These are phyloP conservation scores for Girardia tigrina DNA, from an alignment of 2,888 invertebrate species.

Conservation along the genomic window DNA sequence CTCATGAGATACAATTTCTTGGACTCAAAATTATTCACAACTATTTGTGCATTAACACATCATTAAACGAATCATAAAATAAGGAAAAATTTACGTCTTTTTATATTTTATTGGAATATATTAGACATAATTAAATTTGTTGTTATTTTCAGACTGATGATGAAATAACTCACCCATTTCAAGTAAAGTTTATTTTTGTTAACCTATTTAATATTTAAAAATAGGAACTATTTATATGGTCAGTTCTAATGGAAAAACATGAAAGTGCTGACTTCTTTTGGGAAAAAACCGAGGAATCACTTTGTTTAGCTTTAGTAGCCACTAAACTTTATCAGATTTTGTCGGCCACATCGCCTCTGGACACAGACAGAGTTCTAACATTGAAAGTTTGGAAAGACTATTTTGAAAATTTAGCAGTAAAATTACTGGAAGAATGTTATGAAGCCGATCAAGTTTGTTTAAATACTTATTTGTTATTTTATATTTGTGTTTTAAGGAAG, in stretches of 20 bases:
- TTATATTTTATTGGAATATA: too few species aligned
- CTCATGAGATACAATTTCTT: too few species aligned
- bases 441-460: conserved; percentile 30
- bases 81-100: too few species aligned
- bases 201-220: neutral
- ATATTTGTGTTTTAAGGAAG: too few species aligned
- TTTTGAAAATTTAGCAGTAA: conserved; percentile 48
- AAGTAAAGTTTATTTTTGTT: neutral
- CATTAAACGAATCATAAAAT: too few species aligned
- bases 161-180: conserved; percentile 15
- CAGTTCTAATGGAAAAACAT: conserved; percentile 39
- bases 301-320: conserved; percentile 46
- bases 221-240: conserved; percentile 44
- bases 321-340: conserved; percentile 42
- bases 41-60: too few species aligned
- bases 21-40: too few species aligned
- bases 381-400: conserved; percentile 39
- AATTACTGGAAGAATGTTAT: conserved; percentile 48
- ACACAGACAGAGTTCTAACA: conserved; percentile 32
- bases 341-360: conserved; percentile 39
- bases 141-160: neutral
- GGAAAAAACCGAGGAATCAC: conserved; percentile 48
- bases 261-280: conserved; percentile 48
- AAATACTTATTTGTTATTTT: neutral
- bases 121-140: neutral